phyloP scores from a whole-genome alignment of 2,888 invertebrate species.

The Scaptomyza caliginosa region DNA sequence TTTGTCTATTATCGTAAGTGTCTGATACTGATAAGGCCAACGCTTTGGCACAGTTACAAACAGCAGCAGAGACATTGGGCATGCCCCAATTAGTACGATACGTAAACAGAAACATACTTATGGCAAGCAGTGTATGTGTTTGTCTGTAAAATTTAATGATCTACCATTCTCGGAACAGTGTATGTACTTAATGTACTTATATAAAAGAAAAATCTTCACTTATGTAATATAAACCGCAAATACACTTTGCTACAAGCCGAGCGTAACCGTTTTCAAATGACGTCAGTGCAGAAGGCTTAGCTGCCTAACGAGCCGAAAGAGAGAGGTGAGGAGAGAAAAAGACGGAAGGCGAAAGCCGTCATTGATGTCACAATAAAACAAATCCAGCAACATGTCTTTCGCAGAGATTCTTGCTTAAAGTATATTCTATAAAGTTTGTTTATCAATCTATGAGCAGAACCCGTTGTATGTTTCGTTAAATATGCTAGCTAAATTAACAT shows the following conservation, averaged over 20 bases:
- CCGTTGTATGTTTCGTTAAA: slow-evolving; percentile 42
- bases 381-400: slow-evolving; percentile 7
- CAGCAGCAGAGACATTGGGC: slow-evolving; percentile 28
- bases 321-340: not conserved
- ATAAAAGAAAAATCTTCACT: slow-evolving; percentile 20
- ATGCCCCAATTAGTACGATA: slow-evolving; percentile 25
- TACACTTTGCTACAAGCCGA: slow-evolving; percentile 35
- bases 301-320: slow-evolving; percentile 5
- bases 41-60: slow-evolving; percentile 46
- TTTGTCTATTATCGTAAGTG: slow-evolving; percentile 36
- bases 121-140: slow-evolving; percentile 6
- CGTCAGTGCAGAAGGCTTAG: slow-evolving; percentile 44
- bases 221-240: slow-evolving; percentile 47
- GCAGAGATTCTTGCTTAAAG: not conserved
- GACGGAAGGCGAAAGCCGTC: slow-evolving; percentile 15
- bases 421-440: not conserved
- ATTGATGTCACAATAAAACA: slow-evolving; percentile 39
- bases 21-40: slow-evolving; percentile 39
- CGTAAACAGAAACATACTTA: slow-evolving; percentile 3
- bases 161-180: slow-evolving; percentile 45
- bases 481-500: slow-evolving; percentile 56
- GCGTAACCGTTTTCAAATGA: slow-evolving; percentile 70
- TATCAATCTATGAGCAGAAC: slow-evolving; percentile 18
- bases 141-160: slow-evolving; percentile 26
- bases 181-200: slow-evolving; percentile 9